Evolutionary conservation across 2,113 vertebrate species (phyloP).

Genomic region (Corythornis madagascariensis): DNA sequence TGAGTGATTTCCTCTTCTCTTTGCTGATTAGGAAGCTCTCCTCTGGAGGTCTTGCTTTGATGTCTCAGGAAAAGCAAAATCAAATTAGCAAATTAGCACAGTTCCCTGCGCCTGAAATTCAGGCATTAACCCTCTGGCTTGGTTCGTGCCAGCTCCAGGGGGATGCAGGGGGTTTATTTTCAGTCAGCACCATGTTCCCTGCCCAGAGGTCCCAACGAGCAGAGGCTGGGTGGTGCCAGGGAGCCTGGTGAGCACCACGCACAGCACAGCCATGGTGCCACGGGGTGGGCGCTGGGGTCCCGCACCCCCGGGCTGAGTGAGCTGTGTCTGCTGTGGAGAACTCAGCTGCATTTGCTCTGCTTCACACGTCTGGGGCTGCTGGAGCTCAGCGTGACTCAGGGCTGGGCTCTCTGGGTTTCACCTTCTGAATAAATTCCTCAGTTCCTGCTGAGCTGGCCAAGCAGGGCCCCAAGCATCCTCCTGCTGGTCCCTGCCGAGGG

Average conservation of each 20-base stretch:
- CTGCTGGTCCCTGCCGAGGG: accelerated
- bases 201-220: accelerated
- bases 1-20: constrained; percentile 40
- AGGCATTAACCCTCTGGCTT: background rate
- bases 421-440: background rate
- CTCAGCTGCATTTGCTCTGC: background rate
- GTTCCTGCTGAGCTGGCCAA: background rate
- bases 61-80: constrained; percentile 21
- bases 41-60: constrained; percentile 42
- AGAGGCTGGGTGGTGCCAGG: accelerated
- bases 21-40: constrained; percentile 40
- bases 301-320: background rate
- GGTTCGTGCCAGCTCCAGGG: background rate
- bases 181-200: accelerated
- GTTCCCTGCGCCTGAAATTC: background rate
- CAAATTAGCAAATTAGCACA: constrained; percentile 20
- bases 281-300: background rate
- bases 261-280: background rate
- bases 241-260: background rate
- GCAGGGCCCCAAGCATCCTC: background rate
- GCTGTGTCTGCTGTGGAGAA: accelerated
- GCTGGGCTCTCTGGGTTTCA: background rate
- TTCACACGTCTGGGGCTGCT: accelerated
- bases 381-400: accelerated
- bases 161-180: accelerated